These are phyloP conservation scores for Pseudomyrmex sp. DNA, from an alignment of 1,140 invertebrate genomes.

Conservation along the genomic window DNA sequence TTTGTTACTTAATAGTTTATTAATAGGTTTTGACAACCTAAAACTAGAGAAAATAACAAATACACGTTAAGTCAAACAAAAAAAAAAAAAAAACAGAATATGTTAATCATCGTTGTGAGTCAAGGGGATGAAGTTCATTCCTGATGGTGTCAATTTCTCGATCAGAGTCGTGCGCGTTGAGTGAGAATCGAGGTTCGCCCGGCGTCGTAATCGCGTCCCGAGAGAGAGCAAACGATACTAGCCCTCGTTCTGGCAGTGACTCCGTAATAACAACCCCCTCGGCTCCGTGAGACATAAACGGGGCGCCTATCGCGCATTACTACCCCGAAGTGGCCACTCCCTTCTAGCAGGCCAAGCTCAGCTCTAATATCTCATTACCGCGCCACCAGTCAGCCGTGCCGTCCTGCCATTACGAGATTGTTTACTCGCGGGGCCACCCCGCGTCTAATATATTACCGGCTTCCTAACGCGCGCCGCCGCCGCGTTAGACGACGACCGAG, in stretches of 20 bases:
- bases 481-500: slow-evolving; percentile 55
- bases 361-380: slow-evolving; percentile 86
- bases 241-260: slow-evolving; percentile 78
- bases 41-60: not conserved
- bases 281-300: slow-evolving; percentile 74
- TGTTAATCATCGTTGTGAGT: not conserved
- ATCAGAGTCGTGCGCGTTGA: slow-evolving; percentile 24
- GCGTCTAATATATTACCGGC: slow-evolving; percentile 79
- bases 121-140: slow-evolving; percentile 14
- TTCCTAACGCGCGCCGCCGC: slow-evolving; percentile 67
- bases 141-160: slow-evolving; percentile 38
- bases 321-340: slow-evolving; percentile 83
- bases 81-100: not conserved
- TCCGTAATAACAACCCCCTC: slow-evolving; percentile 80
- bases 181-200: slow-evolving; percentile 62
- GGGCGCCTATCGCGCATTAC: slow-evolving; percentile 80
- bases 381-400: slow-evolving; percentile 81
- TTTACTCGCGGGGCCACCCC: slow-evolving; percentile 80
- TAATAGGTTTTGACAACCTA: not conserved
- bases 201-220: slow-evolving; percentile 83
- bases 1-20: too few species aligned
- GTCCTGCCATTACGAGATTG: slow-evolving; percentile 85
- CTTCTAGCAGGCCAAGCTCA: slow-evolving; percentile 77
- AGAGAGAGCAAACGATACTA: slow-evolving; percentile 83
- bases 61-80: not conserved